A percentile compares a stretch with the other conserved stretches of the same genome.
Evolutionary conservation across 2,797 vertebrate species (phyloP).

Genomic region (Euphonia xanthogaster): DNA sequence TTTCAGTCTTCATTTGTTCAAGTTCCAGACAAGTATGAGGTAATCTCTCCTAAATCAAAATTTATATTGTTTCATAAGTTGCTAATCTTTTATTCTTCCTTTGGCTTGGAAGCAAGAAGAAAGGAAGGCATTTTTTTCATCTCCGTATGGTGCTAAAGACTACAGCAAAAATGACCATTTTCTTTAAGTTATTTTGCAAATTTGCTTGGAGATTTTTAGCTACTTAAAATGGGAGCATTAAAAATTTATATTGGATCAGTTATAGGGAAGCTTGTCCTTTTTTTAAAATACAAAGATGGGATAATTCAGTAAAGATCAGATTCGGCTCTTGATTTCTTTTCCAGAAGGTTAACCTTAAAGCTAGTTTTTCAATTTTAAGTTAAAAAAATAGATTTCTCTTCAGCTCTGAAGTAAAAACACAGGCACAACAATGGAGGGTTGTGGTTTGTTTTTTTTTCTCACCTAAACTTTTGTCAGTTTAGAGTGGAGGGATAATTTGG

Average conservation of each 20-base stretch:
- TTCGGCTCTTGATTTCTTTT: background rate
- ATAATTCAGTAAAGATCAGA: background rate
- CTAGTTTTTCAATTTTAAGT: background rate
- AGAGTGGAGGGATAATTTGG: background rate
- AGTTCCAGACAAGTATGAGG: constrained; percentile 50
- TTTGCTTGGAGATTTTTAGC: background rate
- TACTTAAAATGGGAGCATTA: background rate
- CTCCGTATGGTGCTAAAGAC: background rate
- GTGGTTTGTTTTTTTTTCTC: background rate
- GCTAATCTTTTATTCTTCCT: constrained; percentile 24
- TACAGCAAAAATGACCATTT: background rate
- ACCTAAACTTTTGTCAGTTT: background rate
- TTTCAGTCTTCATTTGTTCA: constrained; percentile 43
- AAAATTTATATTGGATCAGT: background rate
- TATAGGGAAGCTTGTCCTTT: background rate
- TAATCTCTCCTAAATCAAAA: constrained; percentile 56
- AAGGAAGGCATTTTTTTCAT: background rate
- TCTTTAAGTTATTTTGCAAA: background rate
- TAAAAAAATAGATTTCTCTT: background rate
- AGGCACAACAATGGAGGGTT: background rate
- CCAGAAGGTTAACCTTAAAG: background rate
- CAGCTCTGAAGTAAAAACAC: background rate
- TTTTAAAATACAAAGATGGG: background rate
- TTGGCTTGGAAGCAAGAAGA: background rate
- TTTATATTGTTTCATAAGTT: background rate